Percentiles rank a stretch among this genome's conserved stretches.
Conservation (phyloP, 2,113 vertebrate genomes). For the Diphyllodes magnificus region DNA sequence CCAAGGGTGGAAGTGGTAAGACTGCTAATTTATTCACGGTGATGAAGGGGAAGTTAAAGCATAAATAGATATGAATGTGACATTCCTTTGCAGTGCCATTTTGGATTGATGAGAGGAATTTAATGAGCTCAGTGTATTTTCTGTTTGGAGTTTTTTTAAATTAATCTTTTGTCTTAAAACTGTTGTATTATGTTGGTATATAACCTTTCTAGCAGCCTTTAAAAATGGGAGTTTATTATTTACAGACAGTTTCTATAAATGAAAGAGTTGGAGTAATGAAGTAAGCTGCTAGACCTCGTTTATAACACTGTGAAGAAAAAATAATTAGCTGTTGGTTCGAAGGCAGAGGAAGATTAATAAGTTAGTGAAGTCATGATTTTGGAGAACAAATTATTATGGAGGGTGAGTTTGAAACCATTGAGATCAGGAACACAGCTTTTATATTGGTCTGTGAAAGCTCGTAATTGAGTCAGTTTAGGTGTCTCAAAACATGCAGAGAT, state of each 20-base stretch:
- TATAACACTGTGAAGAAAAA: not conserved
- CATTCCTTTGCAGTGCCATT: not conserved
- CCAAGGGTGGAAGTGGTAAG: not conserved
- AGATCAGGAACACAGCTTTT: not conserved
- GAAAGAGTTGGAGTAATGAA: not conserved
- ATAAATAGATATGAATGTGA: not conserved
- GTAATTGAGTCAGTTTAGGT: not conserved
- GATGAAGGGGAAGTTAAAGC: not conserved
- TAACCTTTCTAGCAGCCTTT: not conserved
- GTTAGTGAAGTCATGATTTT: constrained; percentile 28
- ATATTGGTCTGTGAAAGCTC: not conserved
- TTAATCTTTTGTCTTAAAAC: not conserved
- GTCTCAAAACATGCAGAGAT: not conserved
- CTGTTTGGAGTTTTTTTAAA: not conserved
- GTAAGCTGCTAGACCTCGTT: not conserved
- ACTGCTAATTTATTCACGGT: not conserved
- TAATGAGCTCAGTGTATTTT: not conserved
- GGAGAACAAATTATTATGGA: not conserved
- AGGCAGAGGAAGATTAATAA: constrained; percentile 20
- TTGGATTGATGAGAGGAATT: not conserved
- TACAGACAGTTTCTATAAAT: not conserved
- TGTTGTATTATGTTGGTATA: not conserved
- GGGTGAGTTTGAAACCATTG: not conserved
- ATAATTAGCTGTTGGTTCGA: not conserved
- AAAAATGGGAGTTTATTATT: not conserved